Evolutionary conservation across 2,888 invertebrate genomes (phyloP), one percentile per base, ranked within the genome.

Genomic region (Baccha elongata): DNA sequence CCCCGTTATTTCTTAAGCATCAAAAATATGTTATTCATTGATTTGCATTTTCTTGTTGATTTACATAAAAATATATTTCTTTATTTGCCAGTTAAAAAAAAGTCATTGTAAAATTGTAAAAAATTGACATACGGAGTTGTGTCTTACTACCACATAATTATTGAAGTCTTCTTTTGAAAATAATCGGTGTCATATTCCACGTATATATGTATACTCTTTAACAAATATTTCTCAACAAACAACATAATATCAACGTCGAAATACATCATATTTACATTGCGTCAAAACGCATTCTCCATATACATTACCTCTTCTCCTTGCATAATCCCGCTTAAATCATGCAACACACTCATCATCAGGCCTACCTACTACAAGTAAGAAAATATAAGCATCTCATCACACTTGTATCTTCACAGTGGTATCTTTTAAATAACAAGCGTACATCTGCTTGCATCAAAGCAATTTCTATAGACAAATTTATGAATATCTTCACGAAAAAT

Each of bases 341-440:
- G 32, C 32, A 62, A 50, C 29, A 11, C 40, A 62, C 32, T 37
- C 48, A 58, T 46, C 37, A 46, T 13, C 23, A 48, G 19, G 13
- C 11, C 23, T 52, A 26, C 26, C 26, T 26, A 48, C 26, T 26
- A 48, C 8, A 46, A 21, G 46, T 23, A 48, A 7, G 3, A 26
- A 69, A 69, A 69, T 21, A 60, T 44, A 10, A 23, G 6, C 37
- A 69, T 37, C 68, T 48, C 46, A 60, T 60, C 19, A 13, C 1
- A 40, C 40, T 15, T 17, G 52, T 40, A 35, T 48, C 46, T 64
- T n/a, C 13, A 48, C 23, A 23, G 5, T 11, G 11, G 62, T 35
- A 60, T 60, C 60, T 60, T 21, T 15, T 15, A 8, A 62, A 17
- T 32, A 21, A 1, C 29, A 2, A 44, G 0, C 11, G 46, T n/a